A percentile compares a stretch with the other conserved stretches of the same genome.
Conservation (phyloP, 2,113 vertebrate genomes). For the Gallinago undulata region DNA sequence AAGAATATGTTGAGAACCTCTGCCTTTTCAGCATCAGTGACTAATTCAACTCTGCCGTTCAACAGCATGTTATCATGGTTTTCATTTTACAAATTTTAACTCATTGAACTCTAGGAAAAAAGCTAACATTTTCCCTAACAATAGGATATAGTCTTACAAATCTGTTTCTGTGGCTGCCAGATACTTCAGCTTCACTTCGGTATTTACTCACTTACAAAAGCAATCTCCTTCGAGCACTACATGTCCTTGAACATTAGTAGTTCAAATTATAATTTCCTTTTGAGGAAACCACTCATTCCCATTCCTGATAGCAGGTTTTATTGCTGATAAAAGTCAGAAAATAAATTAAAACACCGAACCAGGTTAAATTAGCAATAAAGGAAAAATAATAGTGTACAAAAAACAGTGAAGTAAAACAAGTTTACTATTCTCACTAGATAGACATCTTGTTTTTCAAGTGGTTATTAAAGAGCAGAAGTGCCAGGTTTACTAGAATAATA, state of each 20-base stretch:
- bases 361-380: not conserved
- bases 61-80: not conserved
- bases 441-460: conserved; percentile 31
- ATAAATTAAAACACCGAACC: not conserved
- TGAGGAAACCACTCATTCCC: not conserved
- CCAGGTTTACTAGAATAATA: conserved; percentile 26
- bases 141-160: not conserved
- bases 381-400: not conserved
- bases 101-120: not conserved
- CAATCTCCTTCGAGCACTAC: not conserved
- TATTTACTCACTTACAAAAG: conserved; percentile 8
- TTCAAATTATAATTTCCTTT: conserved; percentile 9
- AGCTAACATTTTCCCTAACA: not conserved
- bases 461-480: conserved; percentile 31
- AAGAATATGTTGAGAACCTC: not conserved
- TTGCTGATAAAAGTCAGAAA: not conserved
- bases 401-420: not conserved
- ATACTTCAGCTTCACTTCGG: not conserved
- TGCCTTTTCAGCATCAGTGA: not conserved
- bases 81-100: not conserved
- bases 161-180: not conserved
- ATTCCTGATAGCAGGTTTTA: not conserved
- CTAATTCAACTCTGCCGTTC: not conserved
- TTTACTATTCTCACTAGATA: conserved; percentile 1
- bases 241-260: not conserved